Evolutionary conservation across 2,888 invertebrate genomes (phyloP).

Genomic region (Diogma glabrata): DNA sequence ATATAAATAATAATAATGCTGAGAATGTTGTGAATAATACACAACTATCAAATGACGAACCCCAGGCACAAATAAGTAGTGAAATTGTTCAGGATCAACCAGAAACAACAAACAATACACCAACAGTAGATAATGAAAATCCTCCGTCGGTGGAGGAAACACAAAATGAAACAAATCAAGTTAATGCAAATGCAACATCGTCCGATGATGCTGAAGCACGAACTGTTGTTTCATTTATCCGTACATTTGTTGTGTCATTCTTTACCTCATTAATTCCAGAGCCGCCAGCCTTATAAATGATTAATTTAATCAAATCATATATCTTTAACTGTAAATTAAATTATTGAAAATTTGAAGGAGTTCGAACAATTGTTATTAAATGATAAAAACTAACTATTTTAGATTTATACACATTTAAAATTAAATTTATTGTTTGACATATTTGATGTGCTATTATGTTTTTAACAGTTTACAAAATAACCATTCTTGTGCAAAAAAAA

Average conservation of each 20-base stretch:
- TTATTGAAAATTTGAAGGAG: too few relatives aligned
- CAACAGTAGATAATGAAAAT: slow-evolving; percentile 4
- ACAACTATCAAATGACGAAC: slow-evolving; percentile 1
- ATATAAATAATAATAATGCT: not conserved
- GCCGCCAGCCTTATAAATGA: slow-evolving; percentile 47
- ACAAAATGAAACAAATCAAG: not conserved
- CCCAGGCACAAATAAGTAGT: too few relatives aligned
- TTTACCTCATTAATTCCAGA: slow-evolving; percentile 91
- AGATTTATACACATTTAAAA: too few relatives aligned
- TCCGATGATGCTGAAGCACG: slow-evolving; percentile 40
- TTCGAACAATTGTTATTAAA: too few relatives aligned
- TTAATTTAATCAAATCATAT: too few relatives aligned
- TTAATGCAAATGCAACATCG: slow-evolving; percentile 7
- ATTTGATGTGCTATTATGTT: too few relatives aligned
- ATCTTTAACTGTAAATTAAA: too few relatives aligned
- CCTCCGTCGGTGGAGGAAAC: not conserved
- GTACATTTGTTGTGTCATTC: slow-evolving; percentile 87
- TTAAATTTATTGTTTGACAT: too few relatives aligned
- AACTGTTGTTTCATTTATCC: slow-evolving; percentile 60
- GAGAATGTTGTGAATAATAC: not conserved
- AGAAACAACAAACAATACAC: slow-evolving; percentile 1
- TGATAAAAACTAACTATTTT: too few relatives aligned
- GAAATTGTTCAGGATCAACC: slow-evolving; percentile 8
- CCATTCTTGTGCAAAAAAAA: too few relatives aligned
- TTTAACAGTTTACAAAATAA: too few relatives aligned